Conservation (phyloP, 2,888 invertebrate species). For the Taphrorychus bicolor region DNA sequence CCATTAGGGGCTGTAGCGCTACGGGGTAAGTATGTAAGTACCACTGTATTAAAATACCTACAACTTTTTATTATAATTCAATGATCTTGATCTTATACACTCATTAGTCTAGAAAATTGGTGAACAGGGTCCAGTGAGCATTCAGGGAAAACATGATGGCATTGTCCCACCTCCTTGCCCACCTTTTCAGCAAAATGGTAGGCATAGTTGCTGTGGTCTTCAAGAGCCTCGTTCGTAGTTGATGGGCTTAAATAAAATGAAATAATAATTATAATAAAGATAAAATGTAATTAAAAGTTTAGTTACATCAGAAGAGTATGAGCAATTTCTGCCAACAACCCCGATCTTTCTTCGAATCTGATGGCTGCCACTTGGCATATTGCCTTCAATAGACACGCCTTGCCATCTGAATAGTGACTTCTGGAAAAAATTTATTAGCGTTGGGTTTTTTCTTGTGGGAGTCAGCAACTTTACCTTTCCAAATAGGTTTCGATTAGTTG, state of each 20-base stretch:
- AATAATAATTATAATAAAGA: constrained; percentile 1
- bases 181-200: constrained; percentile 76
- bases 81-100: too few relatives aligned
- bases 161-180: constrained; percentile 65
- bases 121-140: constrained; percentile 60
- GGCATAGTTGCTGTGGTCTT: constrained; percentile 73
- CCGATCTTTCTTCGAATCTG: constrained; percentile 65
- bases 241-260: constrained; percentile 68
- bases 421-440: constrained; percentile 60
- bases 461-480: constrained; percentile 46
- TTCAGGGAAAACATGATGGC: constrained; percentile 69
- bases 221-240: constrained; percentile 69
- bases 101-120: constrained; percentile 39
- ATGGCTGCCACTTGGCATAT: constrained; percentile 74
- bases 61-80: constrained; percentile 21
- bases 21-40: too few relatives aligned
- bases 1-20: too few relatives aligned
- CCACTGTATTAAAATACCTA: constrained; percentile 7
- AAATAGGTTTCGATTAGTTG: constrained; percentile 51
- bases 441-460: background rate
- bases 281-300: constrained; percentile 5
- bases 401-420: constrained; percentile 68
- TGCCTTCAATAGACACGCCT: constrained; percentile 74
- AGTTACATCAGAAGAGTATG: constrained; percentile 74
- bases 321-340: constrained; percentile 71